Base-by-base conservation (phyloP, 2,888 invertebrate genomes). In the Tholera decimalis region DNA sequence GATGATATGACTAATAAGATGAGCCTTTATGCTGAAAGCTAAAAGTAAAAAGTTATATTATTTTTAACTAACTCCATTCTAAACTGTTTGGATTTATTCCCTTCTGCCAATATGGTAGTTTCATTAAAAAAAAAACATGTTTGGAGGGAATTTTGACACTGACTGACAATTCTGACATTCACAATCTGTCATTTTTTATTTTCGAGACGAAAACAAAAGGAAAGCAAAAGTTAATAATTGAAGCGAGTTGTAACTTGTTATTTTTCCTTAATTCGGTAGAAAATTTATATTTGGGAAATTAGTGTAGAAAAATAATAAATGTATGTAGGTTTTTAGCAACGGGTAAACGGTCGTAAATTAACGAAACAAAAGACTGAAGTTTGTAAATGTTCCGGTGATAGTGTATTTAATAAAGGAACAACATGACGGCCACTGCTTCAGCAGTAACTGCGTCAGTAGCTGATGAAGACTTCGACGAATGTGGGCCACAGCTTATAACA, bases 401-500 rank as follows among this genome's bases (percentile, higher is more conserved):
- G 26, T 53, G 37, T 46, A 50, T 11, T n/a, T 54, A 33, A 49
- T 66, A 22, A 61, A 51, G 13, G 41, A 30, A 56, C 24, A 78
- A 84, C 58, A 94, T 92, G 89, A 89, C 90, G 65, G 93, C 96
- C 41, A 96, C 96, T 44, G 96, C 94, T 47, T 94, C 96, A 35
- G 96, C 96, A 26, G 90, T 93, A 13, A 96, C 96, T 44, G 94
- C 92, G 49, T 88, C 96, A 39, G 85, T 80, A 46, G 64, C 58
- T 35, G 91, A 89, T 35, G 97, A 97, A 81, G 96, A 96, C 50
- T 94, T 96, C 13, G 97, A 97, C 56, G 97, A 97, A 76, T 96
- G 96, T 88, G 98, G 98, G 39, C 98, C 98, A 39, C 96, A 97
- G 85, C 96, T 96, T 49, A 96, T 98, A 35, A 92, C 91, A 15